phyloP scores from a whole-genome alignment of 2,797 vertebrate species.

The Xyrichtys novacula region DNA sequence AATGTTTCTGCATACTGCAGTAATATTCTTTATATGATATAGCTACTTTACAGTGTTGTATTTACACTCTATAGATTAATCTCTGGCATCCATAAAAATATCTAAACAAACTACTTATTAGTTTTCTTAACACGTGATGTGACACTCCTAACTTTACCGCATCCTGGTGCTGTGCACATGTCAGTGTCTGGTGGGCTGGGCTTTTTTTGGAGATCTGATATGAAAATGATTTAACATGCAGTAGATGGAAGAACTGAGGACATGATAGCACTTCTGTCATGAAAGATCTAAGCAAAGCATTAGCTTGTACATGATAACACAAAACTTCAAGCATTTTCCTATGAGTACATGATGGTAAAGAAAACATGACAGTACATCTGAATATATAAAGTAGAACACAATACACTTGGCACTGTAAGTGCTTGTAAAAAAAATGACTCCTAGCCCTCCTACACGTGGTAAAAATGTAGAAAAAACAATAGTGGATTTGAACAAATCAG shows the following conservation, averaged over 20 bases:
- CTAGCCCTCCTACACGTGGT: conserved; percentile 19
- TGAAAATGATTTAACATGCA: conserved; percentile 19
- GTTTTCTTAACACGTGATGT: conserved; percentile 27
- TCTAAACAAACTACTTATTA: conserved; percentile 32
- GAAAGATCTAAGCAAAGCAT: conserved; percentile 60
- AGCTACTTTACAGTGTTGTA: conserved; percentile 55
- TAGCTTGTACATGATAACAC: conserved; percentile 35
- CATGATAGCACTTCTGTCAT: conserved; percentile 63
- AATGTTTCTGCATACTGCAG: conserved; percentile 73
- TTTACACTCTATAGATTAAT: conserved; percentile 59
- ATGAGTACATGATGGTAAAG: conserved; percentile 42
- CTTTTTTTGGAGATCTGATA: conserved; percentile 17
- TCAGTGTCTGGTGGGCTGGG: conserved; percentile 33
- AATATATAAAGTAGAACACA: conserved; percentile 47
- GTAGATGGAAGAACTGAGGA: conserved; percentile 25
- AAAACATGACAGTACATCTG: conserved; percentile 22
- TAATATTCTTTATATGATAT: conserved; percentile 14
- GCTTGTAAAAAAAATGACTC: conserved; percentile 13
- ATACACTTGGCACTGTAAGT: conserved; percentile 40
- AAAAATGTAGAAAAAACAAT: conserved; percentile 28
- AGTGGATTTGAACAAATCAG: conserved; percentile 41
- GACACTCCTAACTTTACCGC: conserved; percentile 11
- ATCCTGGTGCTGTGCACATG: conserved; percentile 19
- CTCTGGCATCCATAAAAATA: conserved; percentile 28
- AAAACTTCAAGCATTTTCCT: conserved; percentile 53